Evolutionary conservation across 2,113 vertebrate species (phyloP).

Genomic region (Trogon surrucura): DNA sequence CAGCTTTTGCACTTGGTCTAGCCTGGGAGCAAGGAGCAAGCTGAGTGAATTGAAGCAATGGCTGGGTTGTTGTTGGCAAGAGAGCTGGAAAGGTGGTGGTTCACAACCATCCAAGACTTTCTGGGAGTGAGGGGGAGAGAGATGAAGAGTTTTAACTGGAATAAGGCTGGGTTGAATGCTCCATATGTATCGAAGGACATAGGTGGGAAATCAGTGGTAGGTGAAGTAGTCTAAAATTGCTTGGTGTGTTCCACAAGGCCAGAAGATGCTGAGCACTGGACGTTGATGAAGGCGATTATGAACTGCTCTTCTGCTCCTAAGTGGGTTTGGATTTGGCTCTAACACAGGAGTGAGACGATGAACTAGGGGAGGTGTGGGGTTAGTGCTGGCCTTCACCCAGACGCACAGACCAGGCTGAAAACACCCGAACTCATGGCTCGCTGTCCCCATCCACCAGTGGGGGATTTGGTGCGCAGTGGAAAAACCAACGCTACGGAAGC

Average conservation of each 20-base stretch:
- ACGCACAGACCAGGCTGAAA: not conserved
- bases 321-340: not conserved
- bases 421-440: accelerated
- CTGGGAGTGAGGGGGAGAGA: not conserved
- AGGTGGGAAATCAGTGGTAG: not conserved
- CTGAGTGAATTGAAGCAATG: accelerated
- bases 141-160: not conserved
- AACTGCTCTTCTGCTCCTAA: not conserved
- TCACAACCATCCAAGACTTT: not conserved
- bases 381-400: not conserved
- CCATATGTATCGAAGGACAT: accelerated
- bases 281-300: not conserved
- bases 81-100: not conserved
- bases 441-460: accelerated
- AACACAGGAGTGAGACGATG: not conserved
- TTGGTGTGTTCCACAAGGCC: not conserved
- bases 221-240: not conserved
- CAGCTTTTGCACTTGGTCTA: not conserved
- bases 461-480: not conserved
- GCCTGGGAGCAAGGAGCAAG: not conserved
- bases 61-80: not conserved
- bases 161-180: not conserved
- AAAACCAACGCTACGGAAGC: not conserved
- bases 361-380: not conserved
- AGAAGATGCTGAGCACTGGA: not conserved